Conservation (phyloP, 2,113 vertebrate species). For the Hemicordylus capensis region DNA sequence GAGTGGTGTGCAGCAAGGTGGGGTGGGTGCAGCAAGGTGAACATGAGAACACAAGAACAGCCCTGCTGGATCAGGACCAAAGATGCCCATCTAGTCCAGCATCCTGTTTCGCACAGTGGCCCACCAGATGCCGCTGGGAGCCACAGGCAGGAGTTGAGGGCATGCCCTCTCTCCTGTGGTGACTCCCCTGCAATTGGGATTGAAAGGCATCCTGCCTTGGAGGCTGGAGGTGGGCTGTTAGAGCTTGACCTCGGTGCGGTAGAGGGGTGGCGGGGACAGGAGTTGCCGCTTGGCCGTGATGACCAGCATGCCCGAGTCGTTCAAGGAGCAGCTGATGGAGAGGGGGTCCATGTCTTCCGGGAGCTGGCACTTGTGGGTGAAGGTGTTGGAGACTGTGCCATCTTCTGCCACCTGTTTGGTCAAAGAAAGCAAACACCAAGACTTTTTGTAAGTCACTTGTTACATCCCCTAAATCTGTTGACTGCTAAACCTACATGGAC, state of each 20-base stretch:
- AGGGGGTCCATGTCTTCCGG: constrained; percentile 85
- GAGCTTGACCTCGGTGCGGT: constrained; percentile 67
- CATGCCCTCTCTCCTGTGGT: too few relatives aligned
- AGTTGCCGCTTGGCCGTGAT: constrained; percentile 66
- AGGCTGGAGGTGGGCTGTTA: constrained; percentile 30
- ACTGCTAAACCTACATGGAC: background rate
- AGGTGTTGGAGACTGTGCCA: constrained; percentile 78
- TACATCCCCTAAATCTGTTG: background rate
- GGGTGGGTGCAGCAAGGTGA: too few relatives aligned
- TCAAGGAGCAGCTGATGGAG: constrained; percentile 77
- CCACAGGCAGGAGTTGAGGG: too few relatives aligned
- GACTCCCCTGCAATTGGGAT: too few relatives aligned
- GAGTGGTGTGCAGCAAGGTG: too few relatives aligned
- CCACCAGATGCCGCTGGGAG: too few relatives aligned
- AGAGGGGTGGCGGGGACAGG: constrained; percentile 23
- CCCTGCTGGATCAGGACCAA: too few relatives aligned
- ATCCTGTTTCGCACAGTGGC: too few relatives aligned
- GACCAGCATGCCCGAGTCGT: constrained; percentile 67
- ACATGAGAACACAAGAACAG: too few relatives aligned
- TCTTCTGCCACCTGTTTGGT: constrained; percentile 79
- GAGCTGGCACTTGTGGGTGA: constrained; percentile 84
- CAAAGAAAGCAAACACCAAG: background rate
- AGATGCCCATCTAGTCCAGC: too few relatives aligned
- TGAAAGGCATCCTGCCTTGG: background rate
- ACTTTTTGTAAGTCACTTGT: background rate